phyloP scores from a whole-genome alignment of 1,140 invertebrate genomes.

The Euura saliciscinereae region DNA sequence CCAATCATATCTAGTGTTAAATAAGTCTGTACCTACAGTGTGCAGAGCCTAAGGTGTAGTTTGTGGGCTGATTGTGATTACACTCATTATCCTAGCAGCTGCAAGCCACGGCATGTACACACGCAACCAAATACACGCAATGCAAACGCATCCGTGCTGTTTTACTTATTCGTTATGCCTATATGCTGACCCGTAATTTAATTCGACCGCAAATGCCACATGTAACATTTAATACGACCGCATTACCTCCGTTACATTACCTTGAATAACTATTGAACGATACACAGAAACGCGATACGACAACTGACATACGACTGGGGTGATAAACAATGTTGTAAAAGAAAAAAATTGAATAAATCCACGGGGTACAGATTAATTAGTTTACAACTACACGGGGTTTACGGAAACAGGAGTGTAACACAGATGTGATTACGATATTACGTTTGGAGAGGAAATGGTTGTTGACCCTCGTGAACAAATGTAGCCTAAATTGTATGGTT shows the following conservation, averaged over 20 bases:
- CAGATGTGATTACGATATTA: no score
- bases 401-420: no score
- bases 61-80: slow-evolving; percentile 4
- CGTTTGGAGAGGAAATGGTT: no score
- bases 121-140: slow-evolving; percentile 4
- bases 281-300: not conserved
- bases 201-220: slow-evolving; percentile 28
- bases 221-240: slow-evolving; percentile 23
- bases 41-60: not conserved
- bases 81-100: slow-evolving; percentile 3
- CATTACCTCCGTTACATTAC: slow-evolving; percentile 13
- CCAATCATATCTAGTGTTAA: not conserved
- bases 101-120: not conserved
- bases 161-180: slow-evolving; percentile 1
- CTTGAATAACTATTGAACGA: not conserved
- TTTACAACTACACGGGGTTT: no score
- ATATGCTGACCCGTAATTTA: slow-evolving; percentile 19
- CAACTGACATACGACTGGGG: no score
- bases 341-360: no score
- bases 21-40: slow-evolving; percentile 4
- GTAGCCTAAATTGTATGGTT: no score
- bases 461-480: no score
- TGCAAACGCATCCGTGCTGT: slow-evolving; percentile 1
- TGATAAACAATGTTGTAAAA: no score
- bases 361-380: no score